Percentiles rank a stretch among this genome's conserved stretches.
Conservation (phyloP, 2,113 vertebrate species). For the Phylloscopus trochilus region DNA sequence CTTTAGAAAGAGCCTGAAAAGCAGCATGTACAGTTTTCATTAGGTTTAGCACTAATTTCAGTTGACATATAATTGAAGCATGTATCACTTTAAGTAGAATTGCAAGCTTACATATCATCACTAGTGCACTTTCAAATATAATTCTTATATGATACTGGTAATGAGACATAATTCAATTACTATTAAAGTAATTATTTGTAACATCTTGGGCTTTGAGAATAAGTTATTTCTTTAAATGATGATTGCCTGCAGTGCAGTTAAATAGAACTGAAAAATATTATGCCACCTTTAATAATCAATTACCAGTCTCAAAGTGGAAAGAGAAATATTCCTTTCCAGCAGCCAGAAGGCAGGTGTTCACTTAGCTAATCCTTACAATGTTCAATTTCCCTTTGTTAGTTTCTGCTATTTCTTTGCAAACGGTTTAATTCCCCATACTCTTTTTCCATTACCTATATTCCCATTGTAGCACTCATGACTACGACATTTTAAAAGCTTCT, state of each 20-base stretch:
- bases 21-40: background rate
- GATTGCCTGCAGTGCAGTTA: background rate
- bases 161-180: slow-evolving; percentile 35
- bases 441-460: background rate
- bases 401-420: background rate
- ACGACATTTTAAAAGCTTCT: background rate
- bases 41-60: background rate
- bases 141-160: background rate
- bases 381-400: background rate
- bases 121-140: background rate
- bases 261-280: slow-evolving; percentile 10
- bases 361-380: background rate
- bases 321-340: background rate
- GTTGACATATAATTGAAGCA: background rate
- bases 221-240: background rate
- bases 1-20: background rate
- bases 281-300: slow-evolving; percentile 11
- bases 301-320: background rate
- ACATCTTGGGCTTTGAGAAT: background rate
- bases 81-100: background rate
- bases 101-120: background rate
- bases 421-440: background rate
- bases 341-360: background rate
- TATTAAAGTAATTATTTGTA: slow-evolving; percentile 47
- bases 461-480: background rate